Evolutionary conservation across 2,888 invertebrate species (phyloP), one percentile per base, ranked within the genome.

Genomic region (Leistus spinibarbis): DNA sequence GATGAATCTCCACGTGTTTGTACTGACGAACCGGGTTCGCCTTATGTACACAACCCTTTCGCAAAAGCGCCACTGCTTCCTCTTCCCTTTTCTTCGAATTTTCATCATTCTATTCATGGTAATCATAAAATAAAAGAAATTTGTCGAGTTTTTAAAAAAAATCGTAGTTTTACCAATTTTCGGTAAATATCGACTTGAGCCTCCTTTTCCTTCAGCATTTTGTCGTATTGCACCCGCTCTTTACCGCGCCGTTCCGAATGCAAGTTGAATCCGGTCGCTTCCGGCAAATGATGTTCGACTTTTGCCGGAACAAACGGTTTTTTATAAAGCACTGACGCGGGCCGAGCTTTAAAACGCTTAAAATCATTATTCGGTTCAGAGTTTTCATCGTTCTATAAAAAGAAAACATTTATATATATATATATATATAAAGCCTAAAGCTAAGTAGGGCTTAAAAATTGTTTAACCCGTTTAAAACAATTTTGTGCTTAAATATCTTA

Each of bases 251-350:
- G 88, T 75, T 91, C 90, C 1, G 92, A 91, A 67, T 89, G 89
- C n/a, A 94, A 83, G 3, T 87, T 84, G 84, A 93, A 90, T 40
- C 89, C 90, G 10, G 84, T 84, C 5, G 86, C 81, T 81, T 87
- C 87, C 0, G 86, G 79, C 4, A 87, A 77, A 1, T 88, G 87
- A 40, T 85, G 83, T 19, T 86, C 84, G 17, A 86, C 84, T 71
- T 88, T 87, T 23, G 88, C 85, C 2, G 92, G 92, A 70, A 89
- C 87, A 80, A 92, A 93, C 0, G 92, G 92, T 79, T 90, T 87
- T 79, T 89, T 90, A 66, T 88, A 86, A 0, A 92, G 83, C 2
- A 92, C 91, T n/a, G 82, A 82, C 0, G 91, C 86, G 20, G 90
- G 89, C 67, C 87, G 86, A 1, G 93, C 92, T 83, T 90, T 91